Conservation (phyloP, 1,140 invertebrate species). For the Drosophila trapezifrons region DNA sequence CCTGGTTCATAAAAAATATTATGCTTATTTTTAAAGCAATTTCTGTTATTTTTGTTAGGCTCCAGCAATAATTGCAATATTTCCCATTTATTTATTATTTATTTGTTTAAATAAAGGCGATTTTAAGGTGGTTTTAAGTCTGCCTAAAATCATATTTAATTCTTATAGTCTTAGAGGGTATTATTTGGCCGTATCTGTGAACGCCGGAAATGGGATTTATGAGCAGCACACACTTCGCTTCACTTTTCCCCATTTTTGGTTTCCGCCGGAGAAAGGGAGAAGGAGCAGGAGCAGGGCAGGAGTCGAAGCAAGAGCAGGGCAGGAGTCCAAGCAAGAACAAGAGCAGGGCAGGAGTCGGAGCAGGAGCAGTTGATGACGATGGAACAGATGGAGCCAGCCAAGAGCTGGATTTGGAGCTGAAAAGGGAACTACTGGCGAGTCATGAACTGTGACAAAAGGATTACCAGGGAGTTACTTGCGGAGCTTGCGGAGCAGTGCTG, state of each 20-base stretch:
- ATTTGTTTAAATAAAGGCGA: too few species aligned
- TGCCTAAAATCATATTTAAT: too few species aligned
- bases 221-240: slow-evolving; percentile 44
- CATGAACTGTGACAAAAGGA: slow-evolving; percentile 77
- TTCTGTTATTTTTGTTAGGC: too few species aligned
- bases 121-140: too few species aligned
- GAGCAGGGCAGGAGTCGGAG: background rate
- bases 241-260: slow-evolving; percentile 17
- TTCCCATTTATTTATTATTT: too few species aligned
- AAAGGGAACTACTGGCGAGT: slow-evolving; percentile 57
- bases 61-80: too few species aligned
- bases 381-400: slow-evolving; percentile 20
- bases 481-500: slow-evolving; percentile 32
- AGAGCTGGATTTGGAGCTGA: slow-evolving; percentile 7
- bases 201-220: slow-evolving; percentile 56
- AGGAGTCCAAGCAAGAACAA: too few species aligned
- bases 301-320: background rate
- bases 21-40: too few species aligned
- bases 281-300: background rate
- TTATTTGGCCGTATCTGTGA: background rate
- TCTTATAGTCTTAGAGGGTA: background rate
- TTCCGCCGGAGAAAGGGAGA: slow-evolving; percentile 2
- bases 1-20: too few species aligned
- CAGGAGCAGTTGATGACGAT: background rate
- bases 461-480: slow-evolving; percentile 67